Evolutionary conservation across 2,797 vertebrate genomes (phyloP), one percentile per base, ranked within the genome.

Genomic region (Hozukius guyotensis): DNA sequence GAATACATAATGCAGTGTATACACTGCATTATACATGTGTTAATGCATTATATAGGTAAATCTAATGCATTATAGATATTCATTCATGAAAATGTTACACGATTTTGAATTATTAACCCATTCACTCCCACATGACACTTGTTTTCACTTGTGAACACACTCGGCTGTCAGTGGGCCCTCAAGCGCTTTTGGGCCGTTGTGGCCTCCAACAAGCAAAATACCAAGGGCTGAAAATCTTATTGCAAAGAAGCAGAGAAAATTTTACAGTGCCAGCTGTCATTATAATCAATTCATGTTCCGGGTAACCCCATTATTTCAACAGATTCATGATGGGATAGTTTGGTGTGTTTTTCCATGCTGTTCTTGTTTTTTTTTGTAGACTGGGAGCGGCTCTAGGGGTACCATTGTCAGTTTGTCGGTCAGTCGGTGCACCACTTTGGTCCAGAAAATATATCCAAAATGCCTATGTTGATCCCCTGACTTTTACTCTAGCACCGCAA

Each of bases 61-160:
- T 46, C 55, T 66, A n/a, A 77, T 77, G 14, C 5, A 77, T 74
- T 71, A 66, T 59, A 57, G 20, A 80, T 66, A 66, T 70, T 38
- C 10, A 77, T 74, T 74, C 24, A 66, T 49, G 13, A 80, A 66
- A 69, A 72, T 56, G 27, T 73, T 71, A 13, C 3, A 5, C 5
- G 31, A 6, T 52, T 49, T 62, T 75, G 49, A 56, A 82, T 75
- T 79, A 64, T 67, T 71, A 57, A 72, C 27, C 13, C 25, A 16
- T 6, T 46, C 5, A 24, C 32, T 74, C 18, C n/a, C 14, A 52
- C 24, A 22, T 46, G 59, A 34, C 14, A 24, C 32, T 36, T 55
- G 31, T 78, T 56, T 67, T 76, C 25, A 25, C 42, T n/a, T 62
- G 27, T 62, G 27, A 74, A 67, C 1, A 7, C 25, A 53, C 3